Evolutionary conservation across 2,797 vertebrate species (phyloP), one percentile per base, ranked within the genome.

Genomic region (Chaunax sp.): DNA sequence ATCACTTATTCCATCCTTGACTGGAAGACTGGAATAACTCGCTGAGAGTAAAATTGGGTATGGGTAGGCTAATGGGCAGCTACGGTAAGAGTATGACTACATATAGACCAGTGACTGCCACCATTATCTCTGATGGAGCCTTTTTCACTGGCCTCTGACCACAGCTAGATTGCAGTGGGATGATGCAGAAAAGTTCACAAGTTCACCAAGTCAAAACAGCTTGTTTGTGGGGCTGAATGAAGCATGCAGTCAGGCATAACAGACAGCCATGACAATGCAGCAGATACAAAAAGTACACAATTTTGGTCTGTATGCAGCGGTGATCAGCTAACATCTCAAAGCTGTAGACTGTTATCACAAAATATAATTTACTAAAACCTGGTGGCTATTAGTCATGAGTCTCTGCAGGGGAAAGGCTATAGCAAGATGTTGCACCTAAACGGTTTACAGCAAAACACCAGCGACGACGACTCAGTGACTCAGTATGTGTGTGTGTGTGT

Each of bases 301-400:
- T 71, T 82, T 73, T 33, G 37, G 41, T 51, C 50, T 55, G 44
- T 64, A 69, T 50, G 53, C 60, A 69, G 23, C 79, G 63, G 72
- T 51, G 45, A 80, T 86, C 71, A 72, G 69, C 75, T 80, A 75
- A 52, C 60, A 80, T 81, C 72, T 79, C 46, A 75, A 72, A 80
- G 67, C 69, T 66, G 63, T 59, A 59, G 78, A 81, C 79, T 67
- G 15, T 72, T 78, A 78, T 87, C 70, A 72, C 58, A 71, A 78
- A 86, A 83, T 73, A 87, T 76, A 80, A 90, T 89, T 84, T 87
- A 84, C 81, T 78, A 87, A 89, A 86, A 82, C 41, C 72, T 66
- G 76, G 62, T 76, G 74, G 87, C 78, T 70, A 86, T 88, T 88
- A 87, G 71, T 51, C 18, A 44, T 25, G 69, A 62, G 60, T 74